Base-by-base conservation (phyloP, 2,888 invertebrate genomes). In the Diabrotica balteata region DNA sequence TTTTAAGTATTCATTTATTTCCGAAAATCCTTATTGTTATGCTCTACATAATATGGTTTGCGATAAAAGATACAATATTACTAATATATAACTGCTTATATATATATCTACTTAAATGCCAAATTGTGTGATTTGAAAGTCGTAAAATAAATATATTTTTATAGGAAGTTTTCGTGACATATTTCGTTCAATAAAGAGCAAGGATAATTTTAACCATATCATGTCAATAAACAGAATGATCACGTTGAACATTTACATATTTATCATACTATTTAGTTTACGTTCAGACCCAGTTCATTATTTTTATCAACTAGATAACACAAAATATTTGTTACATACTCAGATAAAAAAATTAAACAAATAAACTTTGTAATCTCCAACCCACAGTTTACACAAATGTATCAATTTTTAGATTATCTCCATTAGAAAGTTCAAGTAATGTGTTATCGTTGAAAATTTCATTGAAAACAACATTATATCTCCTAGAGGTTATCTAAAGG, bases 381-480 rank as follows among this genome's bases (percentile, higher is more conserved):
- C 8, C n/a, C 11, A 11, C 50, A 53, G 42, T 62, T 52, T 54
- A 61, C 46, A 61, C 47, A 61, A 61, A 61, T 54, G 53, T 61
- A 53, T 53, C 54, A 61, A 61, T 61, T 61, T 61, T 47, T 47
- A 17, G 17, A 62, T 62, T 63, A 63, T 63, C 63, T 54, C 44
- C 44, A 67, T 63, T 67, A 67, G 67, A 67, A 67, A 63, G 67
- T 59, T 63, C 63, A 55, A 59, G 67, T 63, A 50, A 51, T 59
- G 47, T 59, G 59, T 67, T 59, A 58, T 59, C 59, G 11, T 57
- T 45, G 42, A 54, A 42, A n/a, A 63, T 63, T 63, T 58, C 54
- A 63, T 67, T 63, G 59, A 59, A 67, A 67, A 67, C 59, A 67
- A 64, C 64, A 64, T 57, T 32, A 57, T 67, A 62, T 67, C 54